Conservation (phyloP, 2,888 invertebrate species). For the Endomychus coccineus region DNA sequence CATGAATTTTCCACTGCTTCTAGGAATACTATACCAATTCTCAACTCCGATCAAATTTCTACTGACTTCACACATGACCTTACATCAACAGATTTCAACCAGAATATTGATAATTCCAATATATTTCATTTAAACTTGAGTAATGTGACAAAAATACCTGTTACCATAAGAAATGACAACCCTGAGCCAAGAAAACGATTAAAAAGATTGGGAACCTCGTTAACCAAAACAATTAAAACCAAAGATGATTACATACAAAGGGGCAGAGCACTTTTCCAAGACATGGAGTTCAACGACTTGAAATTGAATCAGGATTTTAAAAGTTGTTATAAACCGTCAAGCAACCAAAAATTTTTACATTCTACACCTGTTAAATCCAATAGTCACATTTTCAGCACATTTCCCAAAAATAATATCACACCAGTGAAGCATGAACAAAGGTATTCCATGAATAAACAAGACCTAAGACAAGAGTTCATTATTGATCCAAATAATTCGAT, state of each 20-base stretch:
- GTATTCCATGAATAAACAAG: not conserved
- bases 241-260: slow-evolving; percentile 29
- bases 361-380: slow-evolving; percentile 9
- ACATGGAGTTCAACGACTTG: slow-evolving; percentile 13
- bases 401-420: slow-evolving; percentile 17
- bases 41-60: too few relatives aligned
- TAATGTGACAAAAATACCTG: too few relatives aligned
- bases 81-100: too few relatives aligned
- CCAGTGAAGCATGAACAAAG: slow-evolving; percentile 8
- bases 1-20: too few relatives aligned
- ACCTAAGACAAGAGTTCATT: slow-evolving; percentile 1
- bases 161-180: too few relatives aligned
- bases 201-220: slow-evolving; percentile 31
- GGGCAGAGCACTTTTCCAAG: slow-evolving; percentile 29
- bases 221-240: slow-evolving; percentile 26
- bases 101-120: too few relatives aligned
- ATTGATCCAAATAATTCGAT: slow-evolving; percentile 2
- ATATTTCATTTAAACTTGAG: too few relatives aligned
- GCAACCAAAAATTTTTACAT: slow-evolving; percentile 1
- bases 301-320: slow-evolving; percentile 6
- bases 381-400: slow-evolving; percentile 8
- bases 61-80: too few relatives aligned
- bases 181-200: slow-evolving; percentile 3
- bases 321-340: slow-evolving; percentile 17
- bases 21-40: too few relatives aligned